A percentile compares a stretch with the other conserved stretches of the same genome.
phyloP scores from a whole-genome alignment of 2,888 invertebrate genomes.

The Stictocephala bisonia region DNA sequence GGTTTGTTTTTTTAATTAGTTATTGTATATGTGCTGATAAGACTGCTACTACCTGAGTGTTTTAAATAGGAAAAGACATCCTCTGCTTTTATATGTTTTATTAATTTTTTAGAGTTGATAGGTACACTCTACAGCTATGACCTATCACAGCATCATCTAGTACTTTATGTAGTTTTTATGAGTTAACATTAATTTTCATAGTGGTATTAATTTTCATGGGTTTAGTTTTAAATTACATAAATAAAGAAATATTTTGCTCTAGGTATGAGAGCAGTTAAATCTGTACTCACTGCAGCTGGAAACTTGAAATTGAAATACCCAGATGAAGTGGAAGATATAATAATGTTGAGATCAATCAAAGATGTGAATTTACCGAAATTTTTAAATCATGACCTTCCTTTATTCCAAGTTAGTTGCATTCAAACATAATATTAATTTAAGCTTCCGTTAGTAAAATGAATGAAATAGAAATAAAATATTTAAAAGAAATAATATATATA shows the following conservation, averaged over 20 bases:
- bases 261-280: slow-evolving; percentile 95
- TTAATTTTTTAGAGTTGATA: too few species aligned
- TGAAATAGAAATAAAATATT: too few species aligned
- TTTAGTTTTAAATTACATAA: background rate
- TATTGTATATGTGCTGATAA: too few species aligned
- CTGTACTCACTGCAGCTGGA: slow-evolving; percentile 91
- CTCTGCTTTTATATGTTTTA: too few species aligned
- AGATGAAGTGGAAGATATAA: slow-evolving; percentile 85
- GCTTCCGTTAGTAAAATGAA: too few species aligned
- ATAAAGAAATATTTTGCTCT: slow-evolving; percentile 50
- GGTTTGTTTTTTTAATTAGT: too few species aligned
- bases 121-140: too few species aligned
- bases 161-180: background rate
- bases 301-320: slow-evolving; percentile 91
- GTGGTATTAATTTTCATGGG: background rate
- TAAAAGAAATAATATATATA: too few species aligned
- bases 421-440: too few species aligned
- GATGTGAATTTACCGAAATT: slow-evolving; percentile 97
- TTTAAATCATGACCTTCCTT: slow-evolving; percentile 85
- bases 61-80: too few species aligned
- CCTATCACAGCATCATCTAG: too few species aligned
- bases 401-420: slow-evolving; percentile 78
- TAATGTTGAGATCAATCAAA: slow-evolving; percentile 90
- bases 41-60: too few species aligned
- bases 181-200: background rate